Percentiles rank a stretch among this genome's conserved stretches.
Evolutionary conservation across 2,113 vertebrate genomes (phyloP).

Genomic region (Rhinolophus sinicus): DNA sequence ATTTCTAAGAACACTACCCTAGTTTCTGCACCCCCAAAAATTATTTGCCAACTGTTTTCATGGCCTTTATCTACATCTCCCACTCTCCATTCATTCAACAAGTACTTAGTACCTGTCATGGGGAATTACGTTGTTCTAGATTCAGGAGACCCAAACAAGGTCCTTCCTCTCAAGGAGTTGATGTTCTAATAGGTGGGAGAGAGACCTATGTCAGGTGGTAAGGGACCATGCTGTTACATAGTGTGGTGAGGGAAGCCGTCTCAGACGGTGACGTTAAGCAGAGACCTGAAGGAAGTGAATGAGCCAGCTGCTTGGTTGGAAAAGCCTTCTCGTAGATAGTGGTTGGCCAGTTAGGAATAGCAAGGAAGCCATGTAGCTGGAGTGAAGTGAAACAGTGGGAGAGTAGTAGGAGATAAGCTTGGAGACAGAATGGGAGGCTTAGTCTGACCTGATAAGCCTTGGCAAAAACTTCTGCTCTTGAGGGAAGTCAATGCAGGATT

Average conservation of each 20-base stretch:
- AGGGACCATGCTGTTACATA: accelerated
- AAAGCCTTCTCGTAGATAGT: background rate
- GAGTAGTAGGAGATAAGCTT: too few relatives aligned
- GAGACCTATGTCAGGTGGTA: background rate
- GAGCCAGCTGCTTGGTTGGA: background rate
- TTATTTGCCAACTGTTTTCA: background rate
- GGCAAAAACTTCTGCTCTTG: background rate
- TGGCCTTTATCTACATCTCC: background rate
- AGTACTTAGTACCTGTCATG: background rate
- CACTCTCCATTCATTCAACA: background rate
- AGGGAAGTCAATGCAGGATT: background rate
- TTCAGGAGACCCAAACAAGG: background rate
- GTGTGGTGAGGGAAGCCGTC: background rate
- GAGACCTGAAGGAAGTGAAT: background rate
- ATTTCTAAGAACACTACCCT: background rate
- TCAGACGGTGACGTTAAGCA: background rate
- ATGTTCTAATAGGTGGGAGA: background rate
- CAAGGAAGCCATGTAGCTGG: background rate
- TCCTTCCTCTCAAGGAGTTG: background rate
- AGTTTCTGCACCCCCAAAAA: background rate
- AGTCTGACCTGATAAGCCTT: background rate
- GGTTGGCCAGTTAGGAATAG: background rate
- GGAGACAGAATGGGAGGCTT: too few relatives aligned
- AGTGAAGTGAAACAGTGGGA: background rate
- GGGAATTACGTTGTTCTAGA: background rate